Base-by-base conservation (phyloP, 1,140 invertebrate species). In the Drosophila nigromelanica region DNA sequence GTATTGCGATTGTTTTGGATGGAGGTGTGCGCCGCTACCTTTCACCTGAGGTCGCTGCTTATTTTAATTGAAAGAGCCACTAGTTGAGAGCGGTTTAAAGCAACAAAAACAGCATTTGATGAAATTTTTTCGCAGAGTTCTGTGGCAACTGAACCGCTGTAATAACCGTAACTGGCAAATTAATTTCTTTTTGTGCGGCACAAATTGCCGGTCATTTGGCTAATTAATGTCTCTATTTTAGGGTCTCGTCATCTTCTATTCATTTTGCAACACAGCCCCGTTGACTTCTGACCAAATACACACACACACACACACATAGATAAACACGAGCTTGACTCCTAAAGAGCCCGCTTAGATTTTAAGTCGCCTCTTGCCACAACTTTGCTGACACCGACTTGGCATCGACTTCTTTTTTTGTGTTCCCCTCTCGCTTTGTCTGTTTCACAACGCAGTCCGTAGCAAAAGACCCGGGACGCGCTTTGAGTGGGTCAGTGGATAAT, bases 401-500 rank as follows among this genome's bases (percentile, higher is more conserved):
- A 52, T 60, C 35, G 0, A 35, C 33, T 35, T 33, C 52, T 27
- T 55, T 66, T 64, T n/a, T 43, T 18, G 18, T 40, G 35, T 7
- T n/a, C 11, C 15, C 24, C 12, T 8, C 39, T 58, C 55, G 30
- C 56, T 33, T 59, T 58, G 45, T 48, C 47, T 78, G 70, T 82
- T 80, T 83, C 73, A 45, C 73, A 80, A 85, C 76, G 40, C 76
- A 80, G 79, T 24, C 63, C 18, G 21, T 14, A 35, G 30, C 52
- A 54, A 37, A 54, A 33, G 47, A 56, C 61, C 72, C 79, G 71
- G 81, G 74, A 67, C 81, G 61, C 47, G 62, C 66, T 66, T 78
- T 73, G 86, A 91, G 90, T 91, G 90, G 90, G 90, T 91, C 90
- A 91, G 90, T 91, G 83, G 90, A 91, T 87, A 91, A 91, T 91